Evolutionary conservation across 2,888 invertebrate species (phyloP).

Genomic region (Pterobdella sp.): DNA sequence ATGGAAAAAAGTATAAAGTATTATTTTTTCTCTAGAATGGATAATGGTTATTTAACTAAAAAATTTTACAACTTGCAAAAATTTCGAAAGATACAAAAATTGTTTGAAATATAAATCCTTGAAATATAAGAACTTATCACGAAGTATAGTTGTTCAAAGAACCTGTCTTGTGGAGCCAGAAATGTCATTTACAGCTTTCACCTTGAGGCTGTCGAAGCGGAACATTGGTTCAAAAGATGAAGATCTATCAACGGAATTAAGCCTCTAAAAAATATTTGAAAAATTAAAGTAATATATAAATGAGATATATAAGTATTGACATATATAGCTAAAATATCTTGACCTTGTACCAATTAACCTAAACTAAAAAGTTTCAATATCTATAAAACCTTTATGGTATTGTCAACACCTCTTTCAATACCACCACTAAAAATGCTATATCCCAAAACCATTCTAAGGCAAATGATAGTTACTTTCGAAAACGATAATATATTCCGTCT

Average conservation of each 20-base stretch:
- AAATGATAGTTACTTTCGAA: not conserved
- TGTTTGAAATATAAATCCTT: no score
- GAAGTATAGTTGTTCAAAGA: no score
- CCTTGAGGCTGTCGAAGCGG: constrained; percentile 15
- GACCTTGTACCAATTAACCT: no score
- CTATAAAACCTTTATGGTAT: not conserved
- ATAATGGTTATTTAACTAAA: not conserved
- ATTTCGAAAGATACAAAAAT: no score
- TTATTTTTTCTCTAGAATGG: not conserved
- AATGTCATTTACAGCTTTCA: not conserved
- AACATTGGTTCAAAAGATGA: not conserved
- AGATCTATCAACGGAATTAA: not conserved
- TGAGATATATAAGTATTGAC: no score
- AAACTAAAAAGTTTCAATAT: no score
- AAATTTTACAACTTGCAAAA: no score
- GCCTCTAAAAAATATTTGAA: constrained; percentile 1
- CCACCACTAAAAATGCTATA: constrained; percentile 10
- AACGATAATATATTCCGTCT: not conserved
- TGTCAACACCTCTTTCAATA: not conserved
- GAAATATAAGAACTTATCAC: no score
- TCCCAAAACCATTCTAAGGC: not conserved
- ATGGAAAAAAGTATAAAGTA: not conserved
- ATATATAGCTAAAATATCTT: no score
- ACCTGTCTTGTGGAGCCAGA: no score
- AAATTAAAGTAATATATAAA: not conserved